Conservation (phyloP, 2,797 vertebrate genomes). For the Microctenopoma steveboyesi region DNA sequence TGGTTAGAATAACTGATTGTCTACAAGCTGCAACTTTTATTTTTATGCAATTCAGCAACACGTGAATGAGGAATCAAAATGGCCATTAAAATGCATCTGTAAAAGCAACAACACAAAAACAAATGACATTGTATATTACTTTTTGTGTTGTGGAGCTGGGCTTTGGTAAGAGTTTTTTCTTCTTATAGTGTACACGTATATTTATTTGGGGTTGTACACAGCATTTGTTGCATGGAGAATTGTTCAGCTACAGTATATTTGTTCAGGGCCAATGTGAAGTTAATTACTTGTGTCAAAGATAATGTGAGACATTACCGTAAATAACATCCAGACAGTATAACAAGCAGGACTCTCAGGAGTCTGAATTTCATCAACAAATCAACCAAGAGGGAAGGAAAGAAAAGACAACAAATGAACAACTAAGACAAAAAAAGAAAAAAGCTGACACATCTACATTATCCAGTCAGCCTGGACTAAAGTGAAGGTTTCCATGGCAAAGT, state of each 20-base stretch:
- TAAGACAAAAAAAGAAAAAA: background rate
- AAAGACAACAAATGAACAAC: background rate
- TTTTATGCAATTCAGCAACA: too few species aligned
- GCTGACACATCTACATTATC: conserved; percentile 21
- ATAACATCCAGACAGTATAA: background rate
- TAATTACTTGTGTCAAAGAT: conserved; percentile 39
- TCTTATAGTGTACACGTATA: background rate
- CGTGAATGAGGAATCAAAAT: too few species aligned
- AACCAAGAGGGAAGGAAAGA: background rate
- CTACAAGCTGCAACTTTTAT: too few species aligned
- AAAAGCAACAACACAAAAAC: too few species aligned
- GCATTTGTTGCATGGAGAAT: background rate
- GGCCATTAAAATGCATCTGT: too few species aligned
- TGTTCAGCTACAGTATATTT: conserved; percentile 15
- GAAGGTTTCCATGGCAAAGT: conserved; percentile 55
- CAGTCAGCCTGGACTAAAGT: conserved; percentile 21
- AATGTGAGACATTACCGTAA: conserved; percentile 22
- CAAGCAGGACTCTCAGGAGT: background rate
- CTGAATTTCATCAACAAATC: conserved; percentile 19
- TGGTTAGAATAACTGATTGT: too few species aligned
- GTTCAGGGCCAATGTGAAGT: conserved; percentile 22
- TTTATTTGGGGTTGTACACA: background rate
- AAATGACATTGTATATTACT: too few species aligned
- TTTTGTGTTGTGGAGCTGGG: too few species aligned
- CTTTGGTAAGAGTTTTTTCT: background rate